Conservation (phyloP, 2,888 invertebrate species). For the Cryptocephalus moraei region DNA sequence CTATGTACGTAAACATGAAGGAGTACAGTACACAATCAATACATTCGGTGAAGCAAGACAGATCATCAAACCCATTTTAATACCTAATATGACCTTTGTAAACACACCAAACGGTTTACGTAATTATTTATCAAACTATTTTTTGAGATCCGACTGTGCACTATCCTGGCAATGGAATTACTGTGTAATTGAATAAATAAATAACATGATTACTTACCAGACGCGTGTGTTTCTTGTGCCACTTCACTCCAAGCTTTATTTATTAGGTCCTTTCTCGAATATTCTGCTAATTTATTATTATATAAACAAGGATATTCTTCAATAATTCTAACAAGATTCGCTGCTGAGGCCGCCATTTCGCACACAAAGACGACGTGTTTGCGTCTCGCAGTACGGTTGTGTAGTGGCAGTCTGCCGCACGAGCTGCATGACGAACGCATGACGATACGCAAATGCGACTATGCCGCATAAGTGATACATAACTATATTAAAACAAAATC, state of each 20-base stretch:
- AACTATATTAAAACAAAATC: too few relatives aligned
- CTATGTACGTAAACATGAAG: conserved; percentile 2
- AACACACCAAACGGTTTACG: not conserved
- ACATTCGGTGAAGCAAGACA: too few relatives aligned
- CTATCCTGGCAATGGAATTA: not conserved
- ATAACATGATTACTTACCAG: not conserved
- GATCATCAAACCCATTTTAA: not conserved
- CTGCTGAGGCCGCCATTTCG: not conserved
- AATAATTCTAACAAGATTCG: not conserved
- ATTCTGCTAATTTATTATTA: not conserved
- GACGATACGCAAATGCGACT: not conserved
- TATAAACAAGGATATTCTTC: not conserved
- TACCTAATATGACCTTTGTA: not conserved
- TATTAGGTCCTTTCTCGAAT: too few relatives aligned
- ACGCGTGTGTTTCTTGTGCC: not conserved
- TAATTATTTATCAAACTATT: not conserved
- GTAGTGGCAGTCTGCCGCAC: too few relatives aligned
- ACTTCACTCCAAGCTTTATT: not conserved
- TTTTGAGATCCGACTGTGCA: not conserved
- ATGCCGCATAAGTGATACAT: too few relatives aligned
- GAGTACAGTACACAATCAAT: too few relatives aligned
- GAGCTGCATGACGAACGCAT: not conserved
- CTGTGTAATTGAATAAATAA: not conserved
- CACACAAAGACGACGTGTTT: not conserved
- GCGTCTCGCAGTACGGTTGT: not conserved